Base-by-base conservation (phyloP, 2,113 vertebrate genomes). In the Microtus oregoni region DNA sequence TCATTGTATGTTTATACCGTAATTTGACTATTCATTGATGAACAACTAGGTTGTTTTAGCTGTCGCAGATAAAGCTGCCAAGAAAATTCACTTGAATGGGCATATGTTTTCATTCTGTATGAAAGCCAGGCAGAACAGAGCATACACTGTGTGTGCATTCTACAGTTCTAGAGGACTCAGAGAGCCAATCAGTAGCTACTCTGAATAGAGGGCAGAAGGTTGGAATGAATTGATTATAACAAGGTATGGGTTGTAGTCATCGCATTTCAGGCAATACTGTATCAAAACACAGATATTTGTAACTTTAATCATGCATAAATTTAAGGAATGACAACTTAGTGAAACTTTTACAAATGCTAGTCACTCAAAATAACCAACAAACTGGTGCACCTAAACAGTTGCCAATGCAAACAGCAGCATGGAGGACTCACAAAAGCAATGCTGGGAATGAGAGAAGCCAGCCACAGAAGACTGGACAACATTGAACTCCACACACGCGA, bases 151-250 rank as follows among this genome's bases (percentile, higher is more conserved):
- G n/a, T 72, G 41, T 93, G 17, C 38, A 79, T 68, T 75, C 44
- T 82, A 55, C 68, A 76, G 65, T 86, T 89, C 55, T 89, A 72
- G 72, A 79, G 67, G 79, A 91, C 82, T 55, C 41, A 67, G n/a
- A 68, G 72, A 61, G 30, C 15, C 65, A 61, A 83, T 76, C 15
- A n/a, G 41, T 68, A 17, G 35, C 52, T 94, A 11, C 26, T 15
- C 3, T 35, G 22, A n/a, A 11, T 20, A 28, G 44, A 52, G 5
- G 7, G 15, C 1, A 47, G 78, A 17, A 82, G 9, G 14, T 3
- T 50, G 22, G 20, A 22, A 89, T 19, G 7, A 24, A 94, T 24
- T 75, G n/a, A 89, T 41, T 75, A 41, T 35, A 63, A 55, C 65
- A 50, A 44, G 26, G 4, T 38, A n/a, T 83, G 30, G 19, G 81